A percentile compares a stretch with the other conserved stretches of the same genome.
These are phyloP conservation scores for Muntiacus reevesi DNA, from an alignment of 2,113 vertebrate species.

Conservation along the genomic window DNA sequence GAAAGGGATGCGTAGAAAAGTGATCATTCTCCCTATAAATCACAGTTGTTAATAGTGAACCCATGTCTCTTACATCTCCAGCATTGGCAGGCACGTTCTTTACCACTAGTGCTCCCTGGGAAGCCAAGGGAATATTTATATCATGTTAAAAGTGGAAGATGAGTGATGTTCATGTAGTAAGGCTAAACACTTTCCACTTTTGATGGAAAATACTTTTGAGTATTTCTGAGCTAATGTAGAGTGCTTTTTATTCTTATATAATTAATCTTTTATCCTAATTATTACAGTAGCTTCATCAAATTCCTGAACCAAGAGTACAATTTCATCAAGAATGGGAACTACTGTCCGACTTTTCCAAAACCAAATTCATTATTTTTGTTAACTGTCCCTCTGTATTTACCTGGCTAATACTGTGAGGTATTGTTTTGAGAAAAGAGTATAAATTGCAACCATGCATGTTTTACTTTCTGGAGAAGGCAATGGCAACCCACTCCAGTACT, in stretches of 20 bases:
- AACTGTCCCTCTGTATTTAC: background rate
- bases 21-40: background rate
- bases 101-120: background rate
- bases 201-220: background rate
- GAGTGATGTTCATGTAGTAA: background rate
- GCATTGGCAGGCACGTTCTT: background rate
- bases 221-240: background rate
- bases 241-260: background rate
- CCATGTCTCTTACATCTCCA: background rate
- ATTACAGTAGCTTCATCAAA: conserved; percentile 7
- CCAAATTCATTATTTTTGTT: conserved; percentile 8
- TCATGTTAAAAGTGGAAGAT: background rate
- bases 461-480: background rate
- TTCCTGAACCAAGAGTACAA: background rate
- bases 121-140: background rate
- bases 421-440: background rate
- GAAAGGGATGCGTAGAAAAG: background rate
- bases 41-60: background rate
- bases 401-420: background rate
- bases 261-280: background rate
- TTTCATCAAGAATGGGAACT: conserved; percentile 9
- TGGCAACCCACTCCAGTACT: too few species aligned
- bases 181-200: background rate
- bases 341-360: background rate
- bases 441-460: background rate